Evolutionary conservation across 1,140 invertebrate species (phyloP), one percentile per base, ranked within the genome.

Genomic region (Nasonia longicornis): DNA sequence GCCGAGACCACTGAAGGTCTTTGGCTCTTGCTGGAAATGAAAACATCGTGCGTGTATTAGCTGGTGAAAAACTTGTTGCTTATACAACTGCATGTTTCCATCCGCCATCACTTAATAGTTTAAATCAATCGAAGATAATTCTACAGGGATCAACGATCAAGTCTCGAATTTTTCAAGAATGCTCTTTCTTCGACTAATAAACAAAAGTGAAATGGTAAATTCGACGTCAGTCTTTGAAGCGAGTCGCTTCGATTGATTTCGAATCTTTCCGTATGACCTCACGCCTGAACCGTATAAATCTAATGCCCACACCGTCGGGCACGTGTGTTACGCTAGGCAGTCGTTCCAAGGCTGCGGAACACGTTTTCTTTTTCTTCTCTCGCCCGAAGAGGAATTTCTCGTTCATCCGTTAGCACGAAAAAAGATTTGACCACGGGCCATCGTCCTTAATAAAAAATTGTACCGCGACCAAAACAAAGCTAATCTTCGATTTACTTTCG

Each of bases 1-100:
- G 26, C 64, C 48, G 29, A 52, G 72, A 48, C 72, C 72, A 74
- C 16, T 22, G 45, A 74, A 52, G 72, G 72, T 74, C 48, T 74
- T 74, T 74, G 71, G 71, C 22, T 73, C 52, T 20, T 16, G 16
- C 16, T 20, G 16, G 52, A 16, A 58, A n/a, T 58, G 4, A 58
- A 58, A 58, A n/a, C 52, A n/a, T 58, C 52, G 16, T 52, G 16
- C 16, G 16, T 16, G 16, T 4, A 14, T 20, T 6, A 3, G 3
- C 16, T 14, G 2, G 16, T 58, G 52, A 12, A 20, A 20, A 58
- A 20, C 3, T 58, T 16, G 52, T 58, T n/a, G 52, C 16, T 58
- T 58, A 58, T 58, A n/a, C 52, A 58, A 58, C 6, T n/a, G 3
- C 14, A 16, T 58, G 1, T 20, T n/a, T 58, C n/a, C 6, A 58